phyloP scores from a whole-genome alignment of 2,888 invertebrate genomes.

The Notodonta dromedarius region DNA sequence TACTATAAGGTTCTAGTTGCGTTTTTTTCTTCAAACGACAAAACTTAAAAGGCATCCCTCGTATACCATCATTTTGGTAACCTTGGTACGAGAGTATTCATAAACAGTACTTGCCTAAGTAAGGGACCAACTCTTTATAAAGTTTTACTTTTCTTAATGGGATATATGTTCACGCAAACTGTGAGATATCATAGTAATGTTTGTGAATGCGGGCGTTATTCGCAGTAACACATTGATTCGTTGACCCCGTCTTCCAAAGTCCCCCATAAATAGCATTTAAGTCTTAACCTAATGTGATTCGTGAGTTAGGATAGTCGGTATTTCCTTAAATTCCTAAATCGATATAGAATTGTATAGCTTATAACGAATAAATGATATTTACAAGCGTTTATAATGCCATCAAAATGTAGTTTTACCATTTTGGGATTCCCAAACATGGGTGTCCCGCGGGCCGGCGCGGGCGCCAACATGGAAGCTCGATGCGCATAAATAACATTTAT shows the following conservation, averaged over 20 bases:
- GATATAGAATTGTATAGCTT: conserved; percentile 18
- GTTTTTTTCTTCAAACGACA: no score
- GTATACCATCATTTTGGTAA: neutral
- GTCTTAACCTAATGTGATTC: neutral
- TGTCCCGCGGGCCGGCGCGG: conserved; percentile 27
- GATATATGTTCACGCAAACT: no score
- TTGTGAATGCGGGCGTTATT: neutral
- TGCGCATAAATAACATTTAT: conserved; percentile 31
- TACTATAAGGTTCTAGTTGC: no score
- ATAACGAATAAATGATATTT: conserved; percentile 24
- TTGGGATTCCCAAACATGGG: conserved; percentile 34
- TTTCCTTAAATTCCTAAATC: conserved; percentile 15
- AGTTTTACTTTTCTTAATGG: no score
- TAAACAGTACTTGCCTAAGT: no score
- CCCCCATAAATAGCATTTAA: neutral
- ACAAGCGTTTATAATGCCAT: conserved; percentile 18
- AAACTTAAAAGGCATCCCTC: no score
- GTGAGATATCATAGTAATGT: no score
- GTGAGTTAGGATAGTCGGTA: neutral
- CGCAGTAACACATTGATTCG: neutral
- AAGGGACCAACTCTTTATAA: no score
- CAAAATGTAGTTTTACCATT: conserved; percentile 20
- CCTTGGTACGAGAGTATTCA: no score
- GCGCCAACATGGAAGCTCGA: conserved; percentile 27
- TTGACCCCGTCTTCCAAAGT: neutral